phyloP scores from a whole-genome alignment of 2,888 invertebrate genomes.

The Germaria angustata region DNA sequence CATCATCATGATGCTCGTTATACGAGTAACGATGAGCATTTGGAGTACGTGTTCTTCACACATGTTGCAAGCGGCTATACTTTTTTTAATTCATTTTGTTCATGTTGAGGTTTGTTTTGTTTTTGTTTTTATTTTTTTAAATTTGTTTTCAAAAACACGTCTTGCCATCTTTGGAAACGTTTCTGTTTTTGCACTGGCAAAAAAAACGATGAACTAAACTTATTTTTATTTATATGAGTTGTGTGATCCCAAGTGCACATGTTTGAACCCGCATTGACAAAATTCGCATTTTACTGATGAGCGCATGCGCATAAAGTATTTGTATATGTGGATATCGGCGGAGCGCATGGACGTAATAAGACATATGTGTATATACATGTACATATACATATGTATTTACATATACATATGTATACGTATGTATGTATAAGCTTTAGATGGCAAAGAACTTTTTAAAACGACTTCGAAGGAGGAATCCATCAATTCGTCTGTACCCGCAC shows the following conservation, averaged over 20 bases:
- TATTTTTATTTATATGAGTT: constrained; percentile 9
- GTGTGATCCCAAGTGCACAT: neutral
- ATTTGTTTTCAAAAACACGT: constrained; percentile 29
- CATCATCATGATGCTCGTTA: constrained; percentile 5
- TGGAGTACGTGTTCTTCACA: constrained; percentile 20
- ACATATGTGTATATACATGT: too few species aligned
- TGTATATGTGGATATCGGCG: neutral
- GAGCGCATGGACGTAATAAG: too few species aligned
- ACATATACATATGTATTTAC: too few species aligned
- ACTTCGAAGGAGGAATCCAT: too few species aligned
- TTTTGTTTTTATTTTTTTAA: neutral
- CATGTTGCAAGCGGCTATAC: constrained; percentile 32
- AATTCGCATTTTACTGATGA: constrained; percentile 5
- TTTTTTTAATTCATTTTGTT: constrained; percentile 16
- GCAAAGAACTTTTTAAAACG: too few species aligned
- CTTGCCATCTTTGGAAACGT: constrained; percentile 41
- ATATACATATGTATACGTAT: too few species aligned
- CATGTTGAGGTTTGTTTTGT: neutral
- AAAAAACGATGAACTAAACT: neutral
- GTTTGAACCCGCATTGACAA: constrained; percentile 17
- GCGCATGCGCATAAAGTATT: neutral
- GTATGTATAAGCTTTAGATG: too few species aligned
- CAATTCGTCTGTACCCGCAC: too few species aligned
- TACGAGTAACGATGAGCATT: neutral
- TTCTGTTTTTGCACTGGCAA: neutral